Base-by-base conservation (phyloP, 2,113 vertebrate species). In the Coracopsis vasa region DNA sequence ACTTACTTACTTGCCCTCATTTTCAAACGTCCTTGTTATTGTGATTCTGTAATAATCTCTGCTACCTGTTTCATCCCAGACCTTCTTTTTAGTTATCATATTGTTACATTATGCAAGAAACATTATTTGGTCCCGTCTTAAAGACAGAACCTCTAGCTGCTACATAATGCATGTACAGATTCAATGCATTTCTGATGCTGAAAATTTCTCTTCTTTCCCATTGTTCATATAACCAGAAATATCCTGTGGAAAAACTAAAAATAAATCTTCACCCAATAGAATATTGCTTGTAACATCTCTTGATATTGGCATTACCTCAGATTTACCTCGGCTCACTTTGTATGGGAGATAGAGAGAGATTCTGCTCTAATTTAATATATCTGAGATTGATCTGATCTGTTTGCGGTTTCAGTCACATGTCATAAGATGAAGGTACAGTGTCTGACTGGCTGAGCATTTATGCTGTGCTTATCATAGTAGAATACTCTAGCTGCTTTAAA, bases 101-200 rank as follows among this genome's bases (percentile, higher is more conserved):
- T 70, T 91, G 58, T 78, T 86, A 77, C 65, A 95, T 92, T 95
- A 93, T 86, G 92, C 84, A 95, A 95, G 74, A 92, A 80, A 95
- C 78, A 86, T 96, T 89, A 86, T 95, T 97, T 16, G 10, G 50
- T 86, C 53, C 65, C 72, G 53, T 88, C 88, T 95, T 95, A 94
- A 88, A 94, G 83, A 97, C n/a, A 89, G 92, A 95, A 92, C 51
- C 42, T 74, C 78, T 67, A 58, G 81, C 90, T 96, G 65, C 90
- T 97, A 77, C 93, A 97, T 97, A 96, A 95, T 95, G 78, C 95
- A 96, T 94, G 65, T 74, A 88, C 45, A 79, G 64, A 94, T 80
- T 91, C 93, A 91, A 96, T 96, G 93, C 95, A 97, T 96, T 97
- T 92, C 93, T 96, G 96, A 97, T 96, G 86, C 65, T 3, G 4